phyloP scores from a whole-genome alignment of 2,888 invertebrate species.

The Hydrotaea diabolus region DNA sequence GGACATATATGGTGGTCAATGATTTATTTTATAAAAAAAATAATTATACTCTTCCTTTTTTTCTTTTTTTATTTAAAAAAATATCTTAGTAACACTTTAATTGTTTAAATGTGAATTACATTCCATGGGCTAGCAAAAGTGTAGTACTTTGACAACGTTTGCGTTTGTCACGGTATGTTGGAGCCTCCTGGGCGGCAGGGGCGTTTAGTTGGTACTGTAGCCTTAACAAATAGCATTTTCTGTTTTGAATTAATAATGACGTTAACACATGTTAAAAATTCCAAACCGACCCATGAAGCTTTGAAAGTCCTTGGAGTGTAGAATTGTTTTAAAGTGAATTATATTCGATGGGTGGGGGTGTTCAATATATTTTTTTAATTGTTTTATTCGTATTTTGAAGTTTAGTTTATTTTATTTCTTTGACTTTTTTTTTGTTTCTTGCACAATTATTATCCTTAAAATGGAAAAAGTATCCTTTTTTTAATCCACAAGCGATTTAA shows the following conservation, averaged over 20 bases:
- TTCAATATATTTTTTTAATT: not conserved
- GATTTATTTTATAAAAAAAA: not conserved
- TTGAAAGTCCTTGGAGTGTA: constrained; percentile 30
- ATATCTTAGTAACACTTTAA: not conserved
- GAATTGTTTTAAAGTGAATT: not conserved
- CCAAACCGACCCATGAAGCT: constrained; percentile 57
- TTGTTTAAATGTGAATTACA: not conserved
- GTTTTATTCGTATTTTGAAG: constrained; percentile 18
- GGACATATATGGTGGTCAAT: not conserved
- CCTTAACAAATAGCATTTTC: constrained; percentile 14
- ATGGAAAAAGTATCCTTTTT: constrained; percentile 48
- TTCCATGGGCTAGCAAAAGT: not conserved
- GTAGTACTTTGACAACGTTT: constrained; percentile 2
- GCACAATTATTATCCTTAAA: constrained; percentile 5
- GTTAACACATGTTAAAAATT: constrained; percentile 70
- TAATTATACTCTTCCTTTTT: not conserved
- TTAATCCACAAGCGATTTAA: constrained; percentile 14
- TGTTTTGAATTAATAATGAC: constrained; percentile 68
- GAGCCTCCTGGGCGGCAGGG: not conserved
- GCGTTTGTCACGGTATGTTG: not conserved
- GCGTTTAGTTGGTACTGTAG: constrained; percentile 63
- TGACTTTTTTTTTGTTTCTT: not conserved
- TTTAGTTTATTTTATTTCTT: constrained; percentile 24
- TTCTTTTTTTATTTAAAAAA: not conserved
- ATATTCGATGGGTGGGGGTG: not conserved